Evolutionary conservation across 2,888 invertebrate genomes (phyloP).

Genomic region (Hecatera dysodea): DNA sequence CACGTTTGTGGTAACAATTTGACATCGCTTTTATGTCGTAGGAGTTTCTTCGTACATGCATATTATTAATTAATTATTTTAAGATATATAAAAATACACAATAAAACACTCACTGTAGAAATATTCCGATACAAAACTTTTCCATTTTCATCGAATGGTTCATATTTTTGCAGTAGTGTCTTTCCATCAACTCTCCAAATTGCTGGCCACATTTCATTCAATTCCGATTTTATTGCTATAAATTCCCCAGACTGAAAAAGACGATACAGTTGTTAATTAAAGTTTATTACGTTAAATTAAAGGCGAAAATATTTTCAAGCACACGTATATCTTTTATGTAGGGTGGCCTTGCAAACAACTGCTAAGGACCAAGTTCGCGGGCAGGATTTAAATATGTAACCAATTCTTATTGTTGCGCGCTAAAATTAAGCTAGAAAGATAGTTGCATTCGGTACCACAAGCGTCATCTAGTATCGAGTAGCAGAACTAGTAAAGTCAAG

Average conservation of each 20-base stretch:
- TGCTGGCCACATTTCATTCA: conserved; percentile 95
- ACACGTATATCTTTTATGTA: no score
- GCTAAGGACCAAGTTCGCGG: neutral
- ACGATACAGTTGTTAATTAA: neutral
- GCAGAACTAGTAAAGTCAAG: no score
- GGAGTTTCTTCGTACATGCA: neutral
- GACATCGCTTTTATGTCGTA: neutral
- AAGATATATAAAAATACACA: neutral
- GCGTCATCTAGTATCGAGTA: no score
- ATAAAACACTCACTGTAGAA: conserved; percentile 93
- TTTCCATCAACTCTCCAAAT: conserved; percentile 98
- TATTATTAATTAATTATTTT: no score
- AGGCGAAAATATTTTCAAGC: neutral
- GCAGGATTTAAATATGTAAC: neutral
- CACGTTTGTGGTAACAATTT: neutral
- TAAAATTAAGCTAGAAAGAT: no score
- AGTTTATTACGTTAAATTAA: neutral
- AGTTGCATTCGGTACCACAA: no score
- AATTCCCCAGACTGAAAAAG: conserved; percentile 95
- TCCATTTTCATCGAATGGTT: conserved; percentile 95
- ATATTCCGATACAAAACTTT: conserved; percentile 96
- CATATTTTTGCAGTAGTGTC: conserved; percentile 95
- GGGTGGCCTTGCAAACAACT: neutral
- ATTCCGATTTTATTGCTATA: conserved; percentile 95
- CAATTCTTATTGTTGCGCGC: neutral